Conservation (phyloP, 2,888 invertebrate genomes). For the Temnothorax rugatulus region DNA sequence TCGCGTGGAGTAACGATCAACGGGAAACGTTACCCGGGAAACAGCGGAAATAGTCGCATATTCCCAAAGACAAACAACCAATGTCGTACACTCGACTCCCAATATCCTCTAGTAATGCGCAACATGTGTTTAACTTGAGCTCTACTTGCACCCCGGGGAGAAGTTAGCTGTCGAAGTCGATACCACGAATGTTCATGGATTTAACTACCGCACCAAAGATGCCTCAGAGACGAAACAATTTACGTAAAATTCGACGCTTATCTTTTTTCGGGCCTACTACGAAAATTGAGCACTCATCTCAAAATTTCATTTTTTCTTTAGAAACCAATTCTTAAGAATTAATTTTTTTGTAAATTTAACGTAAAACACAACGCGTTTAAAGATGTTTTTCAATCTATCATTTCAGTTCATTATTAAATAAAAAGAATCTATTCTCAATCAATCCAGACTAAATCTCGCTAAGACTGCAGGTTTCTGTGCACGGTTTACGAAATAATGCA, state of each 20-base stretch:
- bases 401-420: neutral
- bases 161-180: constrained; percentile 67
- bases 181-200: constrained; percentile 63
- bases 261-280: neutral
- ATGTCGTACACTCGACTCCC: constrained; percentile 61
- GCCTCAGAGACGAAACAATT: constrained; percentile 27
- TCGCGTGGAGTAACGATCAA: constrained; percentile 43
- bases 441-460: neutral
- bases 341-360: neutral
- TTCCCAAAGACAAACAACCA: constrained; percentile 76
- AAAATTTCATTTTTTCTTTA: neutral
- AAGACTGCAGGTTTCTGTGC: neutral
- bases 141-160: constrained; percentile 67
- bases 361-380: neutral
- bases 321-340: neutral
- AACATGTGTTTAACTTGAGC: constrained; percentile 73
- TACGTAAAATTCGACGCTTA: neutral
- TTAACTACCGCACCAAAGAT: constrained; percentile 51
- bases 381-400: neutral
- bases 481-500: neutral
- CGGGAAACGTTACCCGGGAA: constrained; percentile 56
- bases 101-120: constrained; percentile 72
- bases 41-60: constrained; percentile 70
- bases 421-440: neutral
- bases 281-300: neutral